phyloP scores from a whole-genome alignment of 2,113 vertebrate species.

The human (Homo sapiens) region GRCh38 chr3:126084501-126085000 shows the following conservation, averaged over 20 bases:
- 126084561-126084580: background rate
- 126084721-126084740: background rate
- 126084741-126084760: background rate
- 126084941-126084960: too few species aligned
- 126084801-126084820: too few species aligned
- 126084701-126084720: background rate
- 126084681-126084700: background rate
- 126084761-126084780: too few species aligned
- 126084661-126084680: background rate
- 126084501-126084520: background rate
- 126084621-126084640: background rate
- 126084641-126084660: background rate
- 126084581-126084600: background rate
- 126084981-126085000: too few species aligned
- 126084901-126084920: too few species aligned
- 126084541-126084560: background rate
- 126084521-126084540: background rate
- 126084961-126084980: too few species aligned
- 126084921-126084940: too few species aligned
- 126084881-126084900: too few species aligned
- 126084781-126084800: too few species aligned
- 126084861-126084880: too few species aligned
- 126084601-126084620: background rate
- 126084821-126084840: too few species aligned
- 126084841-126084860: too few species aligned